phyloP scores from a whole-genome alignment of 2,888 invertebrate species.

The Oeneis ivallda region DNA sequence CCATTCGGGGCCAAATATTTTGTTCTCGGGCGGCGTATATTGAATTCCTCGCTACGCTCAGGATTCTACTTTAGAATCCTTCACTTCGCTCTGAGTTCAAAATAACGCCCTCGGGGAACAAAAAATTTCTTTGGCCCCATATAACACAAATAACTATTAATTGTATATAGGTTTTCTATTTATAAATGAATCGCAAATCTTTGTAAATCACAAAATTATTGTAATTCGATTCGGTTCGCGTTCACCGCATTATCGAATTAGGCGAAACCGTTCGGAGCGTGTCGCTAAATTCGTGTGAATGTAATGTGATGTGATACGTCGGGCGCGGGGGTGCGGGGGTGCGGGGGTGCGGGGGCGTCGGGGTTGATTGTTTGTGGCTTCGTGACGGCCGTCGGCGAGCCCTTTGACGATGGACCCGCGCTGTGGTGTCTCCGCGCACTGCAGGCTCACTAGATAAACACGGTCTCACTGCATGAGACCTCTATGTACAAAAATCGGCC shows the following conservation, averaged over 20 bases:
- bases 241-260: neutral
- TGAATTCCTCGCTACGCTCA: too few relatives aligned
- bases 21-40: too few relatives aligned
- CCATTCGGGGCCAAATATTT: too few relatives aligned
- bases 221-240: neutral
- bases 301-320: neutral
- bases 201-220: neutral
- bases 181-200: neutral
- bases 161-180: too few relatives aligned
- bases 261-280: neutral
- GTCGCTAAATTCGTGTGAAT: neutral
- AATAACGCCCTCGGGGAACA: too few relatives aligned
- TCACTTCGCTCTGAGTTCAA: too few relatives aligned
- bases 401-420: neutral
- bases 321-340: neutral
- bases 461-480: too few relatives aligned
- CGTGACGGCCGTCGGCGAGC: neutral
- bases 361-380: neutral
- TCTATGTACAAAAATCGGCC: too few relatives aligned
- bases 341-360: neutral
- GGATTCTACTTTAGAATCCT: too few relatives aligned
- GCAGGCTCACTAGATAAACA: neutral
- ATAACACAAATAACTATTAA: too few relatives aligned
- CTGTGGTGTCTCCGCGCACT: neutral
- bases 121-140: too few relatives aligned